These are phyloP conservation scores for Canis aureus DNA, from an alignment of 2,113 vertebrate genomes.

Conservation along the genomic window DNA sequence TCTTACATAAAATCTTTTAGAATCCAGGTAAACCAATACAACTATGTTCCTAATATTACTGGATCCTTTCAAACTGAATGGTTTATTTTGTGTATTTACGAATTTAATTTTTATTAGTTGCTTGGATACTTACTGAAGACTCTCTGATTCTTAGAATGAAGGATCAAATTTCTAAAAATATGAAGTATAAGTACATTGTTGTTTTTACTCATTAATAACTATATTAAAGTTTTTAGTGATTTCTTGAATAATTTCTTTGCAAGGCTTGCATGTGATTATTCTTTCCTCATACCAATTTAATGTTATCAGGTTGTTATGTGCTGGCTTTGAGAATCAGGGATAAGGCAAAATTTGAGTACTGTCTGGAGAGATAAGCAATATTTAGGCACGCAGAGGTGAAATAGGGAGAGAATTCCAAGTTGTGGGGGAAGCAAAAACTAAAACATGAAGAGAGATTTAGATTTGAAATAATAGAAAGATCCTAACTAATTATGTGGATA, in stretches of 20 bases:
- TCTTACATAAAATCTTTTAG: background rate
- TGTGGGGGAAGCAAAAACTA: background rate
- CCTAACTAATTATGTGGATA: background rate
- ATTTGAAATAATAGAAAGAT: background rate
- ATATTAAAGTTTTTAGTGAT: background rate
- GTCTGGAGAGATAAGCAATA: background rate
- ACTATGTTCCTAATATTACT: background rate
- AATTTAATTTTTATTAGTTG: background rate
- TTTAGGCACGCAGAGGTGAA: background rate
- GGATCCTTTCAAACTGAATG: background rate
- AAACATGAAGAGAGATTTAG: background rate
- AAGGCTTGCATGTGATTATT: background rate
- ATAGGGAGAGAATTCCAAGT: slow-evolving; percentile 8
- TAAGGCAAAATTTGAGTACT: background rate
- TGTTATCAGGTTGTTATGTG: background rate
- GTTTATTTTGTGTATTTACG: background rate
- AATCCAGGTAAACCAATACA: background rate
- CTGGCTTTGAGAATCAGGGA: slow-evolving; percentile 3
- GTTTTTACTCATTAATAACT: background rate
- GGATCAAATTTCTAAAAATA: background rate
- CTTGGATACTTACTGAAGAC: background rate
- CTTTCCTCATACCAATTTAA: background rate
- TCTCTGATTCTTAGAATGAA: background rate
- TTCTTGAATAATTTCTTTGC: slow-evolving; percentile 2
- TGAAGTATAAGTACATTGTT: background rate